Evolutionary conservation across 2,113 vertebrate genomes (phyloP).

Genomic region (Siniperca knerii): DNA sequence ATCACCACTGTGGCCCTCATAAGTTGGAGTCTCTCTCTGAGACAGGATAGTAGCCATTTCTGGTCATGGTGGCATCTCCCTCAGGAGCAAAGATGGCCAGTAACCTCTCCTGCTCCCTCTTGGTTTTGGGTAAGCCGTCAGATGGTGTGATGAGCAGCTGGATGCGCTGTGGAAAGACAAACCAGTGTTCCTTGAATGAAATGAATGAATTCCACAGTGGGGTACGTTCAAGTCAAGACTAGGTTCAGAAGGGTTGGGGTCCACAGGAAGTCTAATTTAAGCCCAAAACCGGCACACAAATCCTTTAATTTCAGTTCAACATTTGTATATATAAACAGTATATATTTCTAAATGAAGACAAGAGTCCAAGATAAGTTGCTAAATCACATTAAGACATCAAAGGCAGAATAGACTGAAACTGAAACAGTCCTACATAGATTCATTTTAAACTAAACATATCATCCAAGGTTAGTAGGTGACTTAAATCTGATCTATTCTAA

Average conservation of each 20-base stretch:
- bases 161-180: conserved; percentile 72
- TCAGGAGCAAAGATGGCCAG: conserved; percentile 78
- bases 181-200: background rate
- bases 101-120: conserved; percentile 81
- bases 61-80: conserved; percentile 32
- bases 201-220: background rate
- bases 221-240: background rate
- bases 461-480: background rate
- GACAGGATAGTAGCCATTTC: conserved; percentile 73
- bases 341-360: too few relatives aligned
- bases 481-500: too few relatives aligned
- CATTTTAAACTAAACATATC: too few relatives aligned
- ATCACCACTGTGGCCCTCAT: conserved; percentile 48
- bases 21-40: conserved; percentile 75
- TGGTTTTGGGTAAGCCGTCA: conserved; percentile 82
- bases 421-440: too few relatives aligned
- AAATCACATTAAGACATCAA: too few relatives aligned
- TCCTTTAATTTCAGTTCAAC: background rate
- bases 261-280: background rate
- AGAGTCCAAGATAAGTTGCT: too few relatives aligned
- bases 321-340: too few relatives aligned
- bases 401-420: too few relatives aligned
- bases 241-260: background rate
- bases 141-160: conserved; percentile 78
- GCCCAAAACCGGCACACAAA: background rate